A percentile compares a stretch with the other conserved stretches of the same genome.
Evolutionary conservation across 2,113 vertebrate species (phyloP).

Genomic region (Pholis gunnellus): DNA sequence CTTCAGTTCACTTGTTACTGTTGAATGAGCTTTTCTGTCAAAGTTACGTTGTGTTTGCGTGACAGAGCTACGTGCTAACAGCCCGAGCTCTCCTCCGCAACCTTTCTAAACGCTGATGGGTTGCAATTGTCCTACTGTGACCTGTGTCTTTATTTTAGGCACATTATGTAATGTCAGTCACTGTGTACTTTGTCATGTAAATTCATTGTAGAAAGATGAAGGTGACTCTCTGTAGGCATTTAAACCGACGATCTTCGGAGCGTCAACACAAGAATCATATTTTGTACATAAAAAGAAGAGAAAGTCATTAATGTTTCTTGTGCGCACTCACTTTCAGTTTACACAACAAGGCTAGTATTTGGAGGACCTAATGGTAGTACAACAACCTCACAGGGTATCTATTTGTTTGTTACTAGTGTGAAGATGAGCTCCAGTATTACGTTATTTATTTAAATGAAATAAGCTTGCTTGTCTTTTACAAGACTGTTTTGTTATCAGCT

Average conservation of each 20-base stretch:
- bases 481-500: background rate
- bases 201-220: too few relatives aligned
- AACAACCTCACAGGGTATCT: background rate
- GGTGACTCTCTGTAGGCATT: background rate
- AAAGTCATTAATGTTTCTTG: background rate
- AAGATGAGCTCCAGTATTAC: background rate
- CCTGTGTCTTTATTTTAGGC: background rate
- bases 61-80: background rate
- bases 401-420: background rate
- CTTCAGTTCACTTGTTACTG: background rate
- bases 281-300: background rate
- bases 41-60: background rate
- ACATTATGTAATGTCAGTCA: slow-evolving; percentile 39
- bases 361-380: background rate
- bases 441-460: background rate
- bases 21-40: background rate
- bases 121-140: background rate
- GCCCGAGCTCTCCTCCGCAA: background rate
- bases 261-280: background rate
- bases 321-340: background rate
- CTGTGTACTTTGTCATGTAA: background rate
- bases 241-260: background rate
- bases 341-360: background rate
- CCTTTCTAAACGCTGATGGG: background rate
- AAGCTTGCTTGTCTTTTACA: background rate